Evolutionary conservation across 2,113 vertebrate species (phyloP).

Genomic region (Clarias magur): DNA sequence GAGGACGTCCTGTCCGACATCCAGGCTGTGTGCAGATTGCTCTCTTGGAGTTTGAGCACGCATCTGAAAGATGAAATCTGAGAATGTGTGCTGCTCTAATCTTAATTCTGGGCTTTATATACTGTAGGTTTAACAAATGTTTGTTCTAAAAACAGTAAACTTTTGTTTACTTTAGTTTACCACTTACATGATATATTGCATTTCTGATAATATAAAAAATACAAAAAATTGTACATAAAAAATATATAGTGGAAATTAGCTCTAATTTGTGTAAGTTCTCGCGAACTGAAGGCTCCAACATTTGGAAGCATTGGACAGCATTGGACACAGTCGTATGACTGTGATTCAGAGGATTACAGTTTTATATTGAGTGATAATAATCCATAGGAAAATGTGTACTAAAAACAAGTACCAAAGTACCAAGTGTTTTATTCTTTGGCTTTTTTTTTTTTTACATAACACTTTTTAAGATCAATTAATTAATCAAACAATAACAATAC

Average conservation of each 20-base stretch:
- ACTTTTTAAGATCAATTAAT: background rate
- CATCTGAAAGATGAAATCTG: background rate
- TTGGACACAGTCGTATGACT: background rate
- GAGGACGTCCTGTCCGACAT: background rate
- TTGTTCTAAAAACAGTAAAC: background rate
- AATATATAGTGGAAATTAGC: background rate
- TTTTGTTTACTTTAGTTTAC: background rate
- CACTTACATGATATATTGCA: background rate
- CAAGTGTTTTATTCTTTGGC: background rate
- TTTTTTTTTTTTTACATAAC: too few relatives aligned
- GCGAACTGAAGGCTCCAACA: background rate
- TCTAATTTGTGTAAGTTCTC: background rate
- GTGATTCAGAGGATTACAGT: too few relatives aligned
- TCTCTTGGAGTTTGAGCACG: background rate
- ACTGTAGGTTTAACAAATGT: background rate
- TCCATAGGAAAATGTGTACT: too few relatives aligned
- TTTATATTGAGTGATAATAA: too few relatives aligned
- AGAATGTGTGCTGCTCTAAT: background rate
- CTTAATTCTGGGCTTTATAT: slow-evolving; percentile 19
- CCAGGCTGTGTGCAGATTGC: background rate
- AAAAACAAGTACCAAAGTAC: too few relatives aligned
- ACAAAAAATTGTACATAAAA: background rate
- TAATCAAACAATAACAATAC: background rate
- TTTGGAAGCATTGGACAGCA: background rate
- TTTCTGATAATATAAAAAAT: background rate